phyloP scores from a whole-genome alignment of 2,888 invertebrate species.

The Caenorhabditis sp. region DNA sequence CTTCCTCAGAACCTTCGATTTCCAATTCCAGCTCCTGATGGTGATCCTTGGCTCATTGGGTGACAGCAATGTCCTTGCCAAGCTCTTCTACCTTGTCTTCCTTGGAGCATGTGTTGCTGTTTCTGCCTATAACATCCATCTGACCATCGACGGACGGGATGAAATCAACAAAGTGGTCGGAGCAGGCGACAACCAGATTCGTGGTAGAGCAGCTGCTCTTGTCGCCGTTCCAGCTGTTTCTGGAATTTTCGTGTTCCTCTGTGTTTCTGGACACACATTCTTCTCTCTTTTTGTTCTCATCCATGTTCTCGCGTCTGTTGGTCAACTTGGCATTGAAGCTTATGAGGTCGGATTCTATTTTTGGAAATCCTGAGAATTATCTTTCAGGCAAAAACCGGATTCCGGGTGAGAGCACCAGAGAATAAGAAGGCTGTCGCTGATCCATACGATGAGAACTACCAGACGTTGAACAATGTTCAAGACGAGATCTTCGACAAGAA shows the following conservation, averaged over 20 bases:
- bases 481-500: conserved; percentile 51
- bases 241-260: conserved; percentile 48
- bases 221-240: conserved; percentile 45
- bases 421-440: conserved; percentile 31
- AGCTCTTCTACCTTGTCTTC: conserved; percentile 48
- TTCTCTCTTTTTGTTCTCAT: conserved; percentile 59
- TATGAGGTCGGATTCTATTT: conserved; percentile 40
- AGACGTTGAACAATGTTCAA: conserved; percentile 46
- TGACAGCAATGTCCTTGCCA: conserved; percentile 44
- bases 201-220: conserved; percentile 46
- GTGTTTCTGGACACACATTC: conserved; percentile 55
- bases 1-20: background rate
- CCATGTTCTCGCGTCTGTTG: conserved; percentile 51
- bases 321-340: conserved; percentile 60
- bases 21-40: conserved; percentile 40
- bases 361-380: background rate
- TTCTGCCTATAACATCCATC: conserved; percentile 43
- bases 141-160: conserved; percentile 45
- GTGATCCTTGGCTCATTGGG: conserved; percentile 45
- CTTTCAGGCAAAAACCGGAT: conserved; percentile 9
- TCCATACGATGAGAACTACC: conserved; percentile 44
- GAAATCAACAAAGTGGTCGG: conserved; percentile 43
- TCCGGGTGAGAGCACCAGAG: conserved; percentile 29
- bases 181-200: conserved; percentile 22
- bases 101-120: conserved; percentile 34